Conservation (phyloP, 2,113 vertebrate species). For the Ammodytes marinus region DNA sequence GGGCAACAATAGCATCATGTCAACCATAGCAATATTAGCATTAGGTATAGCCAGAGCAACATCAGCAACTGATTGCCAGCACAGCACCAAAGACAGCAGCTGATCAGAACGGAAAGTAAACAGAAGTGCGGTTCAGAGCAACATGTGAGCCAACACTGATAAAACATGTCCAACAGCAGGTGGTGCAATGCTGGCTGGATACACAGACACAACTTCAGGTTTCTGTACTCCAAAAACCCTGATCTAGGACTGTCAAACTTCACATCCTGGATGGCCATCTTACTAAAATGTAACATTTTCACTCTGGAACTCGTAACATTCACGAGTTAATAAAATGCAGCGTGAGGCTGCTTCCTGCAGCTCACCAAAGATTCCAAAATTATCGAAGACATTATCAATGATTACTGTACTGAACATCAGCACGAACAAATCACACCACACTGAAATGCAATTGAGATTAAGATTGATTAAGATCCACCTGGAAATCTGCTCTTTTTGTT, state of each 20-base stretch:
- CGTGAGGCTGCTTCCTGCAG: conserved; percentile 9
- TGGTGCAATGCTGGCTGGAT: background rate
- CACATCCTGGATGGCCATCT: background rate
- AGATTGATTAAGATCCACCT: background rate
- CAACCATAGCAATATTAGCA: conserved; percentile 56
- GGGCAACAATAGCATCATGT: conserved; percentile 39
- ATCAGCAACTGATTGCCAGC: conserved; percentile 50
- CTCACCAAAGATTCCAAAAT: conserved; percentile 10
- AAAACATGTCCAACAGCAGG: conserved; percentile 9
- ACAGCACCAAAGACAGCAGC: conserved; percentile 60
- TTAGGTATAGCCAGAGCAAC: conserved; percentile 40
- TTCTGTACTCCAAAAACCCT: background rate
- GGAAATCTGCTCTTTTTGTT: background rate
- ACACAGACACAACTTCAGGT: conserved; percentile 3
- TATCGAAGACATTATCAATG: background rate
- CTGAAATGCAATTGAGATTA: background rate
- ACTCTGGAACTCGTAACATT: background rate
- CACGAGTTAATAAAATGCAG: background rate
- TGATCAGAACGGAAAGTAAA: conserved; percentile 57
- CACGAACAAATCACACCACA: background rate
- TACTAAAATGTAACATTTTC: background rate
- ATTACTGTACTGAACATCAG: conserved; percentile 6
- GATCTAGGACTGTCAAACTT: background rate
- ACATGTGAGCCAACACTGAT: conserved; percentile 6
- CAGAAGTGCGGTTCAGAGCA: conserved; percentile 41